phyloP scores from a whole-genome alignment of 2,797 vertebrate species.

The Hylomyscus alleni region DNA sequence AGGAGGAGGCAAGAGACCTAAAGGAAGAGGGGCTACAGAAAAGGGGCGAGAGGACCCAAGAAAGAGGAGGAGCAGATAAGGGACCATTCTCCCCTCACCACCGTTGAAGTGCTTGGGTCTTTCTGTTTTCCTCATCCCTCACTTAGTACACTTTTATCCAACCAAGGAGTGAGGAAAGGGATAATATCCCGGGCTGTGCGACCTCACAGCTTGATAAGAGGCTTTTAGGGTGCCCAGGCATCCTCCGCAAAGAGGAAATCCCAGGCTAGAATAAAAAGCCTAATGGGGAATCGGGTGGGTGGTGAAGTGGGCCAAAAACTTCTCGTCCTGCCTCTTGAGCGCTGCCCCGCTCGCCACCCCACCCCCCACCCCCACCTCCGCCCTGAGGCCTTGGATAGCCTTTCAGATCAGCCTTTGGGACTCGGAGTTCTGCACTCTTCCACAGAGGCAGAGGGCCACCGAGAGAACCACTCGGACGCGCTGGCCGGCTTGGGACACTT shows the following conservation, averaged over 20 bases:
- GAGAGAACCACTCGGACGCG: rapidly evolving
- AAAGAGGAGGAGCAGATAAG: no score
- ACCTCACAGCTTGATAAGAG: not conserved
- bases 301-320: not conserved
- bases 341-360: not conserved
- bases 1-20: rapidly evolving
- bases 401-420: not conserved
- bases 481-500: not conserved
- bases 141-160: not conserved
- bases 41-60: not conserved
- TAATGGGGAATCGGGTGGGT: not conserved
- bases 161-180: not conserved
- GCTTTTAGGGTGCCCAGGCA: not conserved
- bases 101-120: not conserved
- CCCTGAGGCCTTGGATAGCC: not conserved
- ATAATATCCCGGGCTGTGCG: no score
- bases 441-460: not conserved
- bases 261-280: not conserved
- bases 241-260: not conserved
- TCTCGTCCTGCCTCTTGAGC: not conserved
- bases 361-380: not conserved
- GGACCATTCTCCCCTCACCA: no score
- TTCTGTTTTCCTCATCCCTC: not conserved
- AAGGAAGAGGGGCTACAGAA: not conserved
- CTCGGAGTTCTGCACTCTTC: not conserved